Conservation (phyloP, 2,888 invertebrate genomes). For the Heliconius erato region DNA sequence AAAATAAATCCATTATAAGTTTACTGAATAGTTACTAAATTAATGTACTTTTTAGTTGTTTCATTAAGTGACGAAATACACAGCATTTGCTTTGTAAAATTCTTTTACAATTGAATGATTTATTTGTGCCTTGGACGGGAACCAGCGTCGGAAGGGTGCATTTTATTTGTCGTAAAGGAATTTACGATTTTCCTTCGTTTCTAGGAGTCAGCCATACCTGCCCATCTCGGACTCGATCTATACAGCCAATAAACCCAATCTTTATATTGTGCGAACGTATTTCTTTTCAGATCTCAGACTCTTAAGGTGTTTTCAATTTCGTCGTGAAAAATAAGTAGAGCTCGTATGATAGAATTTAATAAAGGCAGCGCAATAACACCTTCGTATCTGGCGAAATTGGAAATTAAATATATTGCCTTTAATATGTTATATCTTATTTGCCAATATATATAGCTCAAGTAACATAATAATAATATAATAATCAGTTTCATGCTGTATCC, state of each 20-base stretch:
- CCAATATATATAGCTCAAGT: not conserved
- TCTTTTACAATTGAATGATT: constrained; percentile 78
- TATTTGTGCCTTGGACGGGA: constrained; percentile 66
- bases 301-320: constrained; percentile 77
- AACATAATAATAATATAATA: not conserved
- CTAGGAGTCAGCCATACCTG: constrained; percentile 62
- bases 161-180: constrained; percentile 82
- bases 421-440: not conserved
- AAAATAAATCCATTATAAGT: not conserved
- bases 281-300: constrained; percentile 60
- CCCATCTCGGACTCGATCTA: constrained; percentile 66
- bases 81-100: constrained; percentile 53
- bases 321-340: constrained; percentile 72
- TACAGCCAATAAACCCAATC: constrained; percentile 76
- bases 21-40: not conserved
- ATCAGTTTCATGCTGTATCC: no score
- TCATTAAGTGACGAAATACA: constrained; percentile 13
- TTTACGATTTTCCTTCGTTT: constrained; percentile 71
- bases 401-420: constrained; percentile 65
- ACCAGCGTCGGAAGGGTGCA: constrained; percentile 65
- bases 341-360: constrained; percentile 71
- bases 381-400: constrained; percentile 68
- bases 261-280: constrained; percentile 76
- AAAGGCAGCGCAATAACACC: constrained; percentile 69
- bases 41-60: constrained; percentile 11